Evolutionary conservation across 2,113 vertebrate species (phyloP).

Genomic region (Aepyceros melampus): DNA sequence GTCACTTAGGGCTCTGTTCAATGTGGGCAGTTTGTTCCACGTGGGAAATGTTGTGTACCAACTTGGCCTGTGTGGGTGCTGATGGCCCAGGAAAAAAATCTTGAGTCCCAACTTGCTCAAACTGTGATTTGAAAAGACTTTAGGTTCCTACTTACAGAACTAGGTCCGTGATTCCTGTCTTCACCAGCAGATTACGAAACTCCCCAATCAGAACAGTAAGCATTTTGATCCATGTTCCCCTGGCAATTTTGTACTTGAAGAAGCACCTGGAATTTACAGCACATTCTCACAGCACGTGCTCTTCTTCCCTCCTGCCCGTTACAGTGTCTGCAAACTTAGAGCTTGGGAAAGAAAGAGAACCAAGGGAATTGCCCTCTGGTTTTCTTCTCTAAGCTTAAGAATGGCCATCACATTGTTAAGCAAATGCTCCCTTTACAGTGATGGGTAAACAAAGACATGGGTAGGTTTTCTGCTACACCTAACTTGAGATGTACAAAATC

Average conservation of each 20-base stretch:
- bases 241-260: neutral
- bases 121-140: neutral
- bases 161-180: neutral
- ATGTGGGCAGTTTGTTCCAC: neutral
- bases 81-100: neutral
- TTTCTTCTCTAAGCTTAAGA: constrained; percentile 2
- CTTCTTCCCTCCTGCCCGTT: neutral
- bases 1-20: neutral
- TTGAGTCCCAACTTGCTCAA: neutral
- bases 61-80: neutral
- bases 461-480: constrained; percentile 31
- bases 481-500: constrained; percentile 4
- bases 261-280: neutral
- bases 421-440: neutral
- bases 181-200: neutral
- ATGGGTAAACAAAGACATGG: constrained; percentile 12
- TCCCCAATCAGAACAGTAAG: neutral
- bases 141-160: neutral
- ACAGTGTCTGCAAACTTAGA: neutral
- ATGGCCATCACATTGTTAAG: neutral
- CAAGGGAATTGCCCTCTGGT: neutral
- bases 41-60: neutral
- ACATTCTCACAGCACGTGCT: fast-evolving
- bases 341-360: neutral
- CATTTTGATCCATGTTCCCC: neutral